Conservation (phyloP, 2,888 invertebrate genomes). For the Lepidocyrtinus sp. region DNA sequence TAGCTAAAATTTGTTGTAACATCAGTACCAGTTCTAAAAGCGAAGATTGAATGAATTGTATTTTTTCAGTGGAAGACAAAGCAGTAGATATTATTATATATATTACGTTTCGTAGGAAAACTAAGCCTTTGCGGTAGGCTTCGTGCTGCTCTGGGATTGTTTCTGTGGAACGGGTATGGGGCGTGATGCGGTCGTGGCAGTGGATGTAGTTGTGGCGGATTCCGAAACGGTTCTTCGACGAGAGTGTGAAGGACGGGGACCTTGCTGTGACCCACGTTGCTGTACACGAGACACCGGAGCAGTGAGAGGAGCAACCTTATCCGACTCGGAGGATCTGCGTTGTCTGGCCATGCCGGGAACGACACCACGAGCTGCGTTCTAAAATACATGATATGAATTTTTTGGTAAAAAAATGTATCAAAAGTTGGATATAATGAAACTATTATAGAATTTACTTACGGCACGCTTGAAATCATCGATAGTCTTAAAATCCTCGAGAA, state of each 20-base stretch:
- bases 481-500: conserved; percentile 85
- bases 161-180: conserved; percentile 41
- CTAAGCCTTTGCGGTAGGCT: not conserved
- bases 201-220: conserved; percentile 28
- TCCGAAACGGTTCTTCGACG: conserved; percentile 42
- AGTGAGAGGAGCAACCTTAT: conserved; percentile 54
- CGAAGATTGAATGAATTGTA: no score
- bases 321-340: conserved; percentile 61
- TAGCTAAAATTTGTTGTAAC: no score
- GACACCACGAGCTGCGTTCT: conserved; percentile 62
- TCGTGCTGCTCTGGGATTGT: not conserved
- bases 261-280: not conserved
- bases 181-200: not conserved
- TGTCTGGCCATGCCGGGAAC: conserved; percentile 50
- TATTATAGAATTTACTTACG: conserved; percentile 43
- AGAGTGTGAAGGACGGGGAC: not conserved
- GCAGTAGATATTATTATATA: no score
- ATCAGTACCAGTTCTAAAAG: no score
- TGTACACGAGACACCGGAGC: not conserved
- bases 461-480: conserved; percentile 84
- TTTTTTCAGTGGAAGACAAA: no score
- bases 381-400: conserved; percentile 16
- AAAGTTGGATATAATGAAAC: conserved; percentile 8
- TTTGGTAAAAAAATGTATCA: not conserved
- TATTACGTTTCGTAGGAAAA: no score